Evolutionary conservation across 1,140 invertebrate genomes (phyloP), one percentile per base, ranked within the genome.

Genomic region (Brachionus plicatilis): DNA sequence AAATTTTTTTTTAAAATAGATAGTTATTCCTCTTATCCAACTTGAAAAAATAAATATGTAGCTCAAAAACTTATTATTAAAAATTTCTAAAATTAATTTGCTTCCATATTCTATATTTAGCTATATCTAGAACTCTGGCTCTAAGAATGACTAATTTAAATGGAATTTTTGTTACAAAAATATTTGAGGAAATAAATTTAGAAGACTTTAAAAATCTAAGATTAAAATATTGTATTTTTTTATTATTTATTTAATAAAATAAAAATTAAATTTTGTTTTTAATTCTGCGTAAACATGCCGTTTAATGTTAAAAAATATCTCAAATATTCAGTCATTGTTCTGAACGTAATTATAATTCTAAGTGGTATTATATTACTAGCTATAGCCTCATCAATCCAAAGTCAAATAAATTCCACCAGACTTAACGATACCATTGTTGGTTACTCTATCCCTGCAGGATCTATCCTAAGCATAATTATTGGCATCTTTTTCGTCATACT

Each of bases 241-340:
- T 68, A n/a, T 45, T 72, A 43, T 41, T 41, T 47, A 11, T 33
- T 33, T 33, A 33, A 1, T n/a, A 72, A 43, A 41, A 72, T 41
- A 20, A 72, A 72, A 17, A 43, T 72, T n/a, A 43, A 43, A 72
- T 41, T 43, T 72, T 72, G 8, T n/a, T 72, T 29, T 43, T 14
- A 72, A 72, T 33, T 3, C 27, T 37, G 33, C 4, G 33, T 37
- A 37, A 37, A 37, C 45, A 43, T 37, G 68, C 33, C 33, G 14
- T 43, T 43, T 20, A 17, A 41, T 41, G 33, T 11, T 45, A 43
- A 41, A 82, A 68, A 68, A 27, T 45, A 27, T 24, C 33, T 82
- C 12, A 82, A 82, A 82, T 82, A 82, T 14, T 82, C 79, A 37
- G 53, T 82, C 6, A 82, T 82, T 60, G 12, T 41, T 12, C 1